A percentile compares a stretch with the other conserved stretches of the same genome.
Evolutionary conservation across 2,888 invertebrate genomes (phyloP).

Genomic region (Mythimna ferrago): DNA sequence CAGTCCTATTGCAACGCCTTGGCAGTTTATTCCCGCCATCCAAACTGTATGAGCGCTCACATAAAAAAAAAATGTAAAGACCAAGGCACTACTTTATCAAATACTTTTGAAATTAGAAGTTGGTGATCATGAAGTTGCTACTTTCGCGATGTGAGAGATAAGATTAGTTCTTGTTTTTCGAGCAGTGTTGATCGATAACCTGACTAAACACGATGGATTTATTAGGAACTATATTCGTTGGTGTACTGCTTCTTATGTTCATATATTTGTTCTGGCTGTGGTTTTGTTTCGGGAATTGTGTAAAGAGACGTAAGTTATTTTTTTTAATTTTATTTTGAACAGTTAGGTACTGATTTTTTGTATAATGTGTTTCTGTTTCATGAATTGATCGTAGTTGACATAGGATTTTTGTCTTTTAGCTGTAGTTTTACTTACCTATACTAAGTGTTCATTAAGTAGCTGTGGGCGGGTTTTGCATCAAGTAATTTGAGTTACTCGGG

Average conservation of each 20-base stretch:
- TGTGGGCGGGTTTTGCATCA: no score
- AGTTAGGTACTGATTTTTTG: neutral
- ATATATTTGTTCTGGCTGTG: constrained; percentile 84
- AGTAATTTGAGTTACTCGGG: no score
- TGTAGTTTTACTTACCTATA: no score
- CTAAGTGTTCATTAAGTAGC: no score
- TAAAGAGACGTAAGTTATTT: constrained; percentile 77
- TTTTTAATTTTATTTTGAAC: neutral
- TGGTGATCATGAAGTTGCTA: constrained; percentile 19
- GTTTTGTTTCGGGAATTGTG: constrained; percentile 84
- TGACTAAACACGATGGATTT: constrained; percentile 74
- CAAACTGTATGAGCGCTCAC: constrained; percentile 14
- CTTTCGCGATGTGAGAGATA: constrained; percentile 51
- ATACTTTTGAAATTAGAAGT: constrained; percentile 13
- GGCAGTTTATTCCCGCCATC: constrained; percentile 40
- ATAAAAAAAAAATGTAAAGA: constrained; percentile 3
- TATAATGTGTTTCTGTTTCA: neutral
- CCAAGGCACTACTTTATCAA: constrained; percentile 6
- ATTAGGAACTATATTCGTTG: constrained; percentile 68
- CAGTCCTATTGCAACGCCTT: constrained; percentile 1
- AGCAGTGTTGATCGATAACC: constrained; percentile 44
- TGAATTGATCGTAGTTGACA: neutral
- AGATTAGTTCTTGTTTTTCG: constrained; percentile 43
- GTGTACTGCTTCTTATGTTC: constrained; percentile 78
- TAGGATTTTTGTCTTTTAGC: no score